A percentile compares a stretch with the other conserved stretches of the same genome.
phyloP scores from a whole-genome alignment of 2,888 invertebrate species.

The Disparrhopalites patrizii region DNA sequence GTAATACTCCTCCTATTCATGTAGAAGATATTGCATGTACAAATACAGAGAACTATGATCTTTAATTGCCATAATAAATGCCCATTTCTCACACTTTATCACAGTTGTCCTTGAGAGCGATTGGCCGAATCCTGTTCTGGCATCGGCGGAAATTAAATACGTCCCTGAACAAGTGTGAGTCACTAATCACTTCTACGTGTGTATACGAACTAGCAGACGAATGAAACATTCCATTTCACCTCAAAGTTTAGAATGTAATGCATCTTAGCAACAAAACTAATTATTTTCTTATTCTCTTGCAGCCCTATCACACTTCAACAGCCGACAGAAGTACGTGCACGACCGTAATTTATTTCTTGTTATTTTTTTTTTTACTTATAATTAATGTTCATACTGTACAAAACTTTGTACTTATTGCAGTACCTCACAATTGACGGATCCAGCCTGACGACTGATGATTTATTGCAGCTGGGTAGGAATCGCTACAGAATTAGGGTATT shows the following conservation, averaged over 20 bases:
- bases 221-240: neutral
- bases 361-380: neutral
- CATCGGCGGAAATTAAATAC: slow-evolving; percentile 55
- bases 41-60: too few species aligned
- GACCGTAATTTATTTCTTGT: neutral
- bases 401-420: slow-evolving; percentile 48
- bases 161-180: slow-evolving; percentile 56
- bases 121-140: slow-evolving; percentile 53
- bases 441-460: slow-evolving; percentile 58
- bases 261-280: too few species aligned
- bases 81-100: slow-evolving; percentile 28
- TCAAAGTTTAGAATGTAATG: neutral
- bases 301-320: slow-evolving; percentile 32
- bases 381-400: neutral
- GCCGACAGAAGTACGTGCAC: slow-evolving; percentile 32
- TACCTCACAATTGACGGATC: slow-evolving; percentile 58
- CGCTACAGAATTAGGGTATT: slow-evolving; percentile 57
- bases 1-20: slow-evolving; percentile 50
- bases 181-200: slow-evolving; percentile 9
- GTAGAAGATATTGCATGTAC: too few species aligned
- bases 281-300: slow-evolving; percentile 32
- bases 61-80: too few species aligned
- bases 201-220: too few species aligned
- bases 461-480: slow-evolving; percentile 58
- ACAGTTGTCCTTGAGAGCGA: slow-evolving; percentile 56